phyloP scores from a whole-genome alignment of 1,140 invertebrate species.

The Cotesia glomerata region DNA sequence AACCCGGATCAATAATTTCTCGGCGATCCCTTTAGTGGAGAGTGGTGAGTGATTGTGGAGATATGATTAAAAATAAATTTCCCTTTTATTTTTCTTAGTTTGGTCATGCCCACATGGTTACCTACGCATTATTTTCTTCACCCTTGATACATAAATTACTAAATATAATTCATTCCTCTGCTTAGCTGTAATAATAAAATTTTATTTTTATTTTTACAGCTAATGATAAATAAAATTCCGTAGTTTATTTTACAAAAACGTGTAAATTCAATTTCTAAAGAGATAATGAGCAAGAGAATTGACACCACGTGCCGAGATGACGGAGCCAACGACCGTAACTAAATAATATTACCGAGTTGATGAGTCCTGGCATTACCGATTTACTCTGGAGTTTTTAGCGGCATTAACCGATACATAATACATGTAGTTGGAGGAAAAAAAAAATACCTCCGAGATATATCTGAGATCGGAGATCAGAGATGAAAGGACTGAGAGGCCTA shows the following conservation, averaged over 20 bases:
- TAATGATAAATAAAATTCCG: too few relatives aligned
- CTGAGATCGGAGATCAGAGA: background rate
- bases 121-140: background rate
- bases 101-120: too few relatives aligned
- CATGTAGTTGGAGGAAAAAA: background rate
- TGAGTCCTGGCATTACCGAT: background rate
- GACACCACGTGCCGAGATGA: constrained; percentile 13
- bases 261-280: background rate
- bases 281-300: constrained; percentile 9
- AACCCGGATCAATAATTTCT: too few relatives aligned
- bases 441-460: background rate
- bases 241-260: background rate
- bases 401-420: background rate
- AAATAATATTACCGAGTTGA: background rate
- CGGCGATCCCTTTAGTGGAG: too few relatives aligned
- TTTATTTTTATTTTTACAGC: too few relatives aligned
- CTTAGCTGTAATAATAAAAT: too few relatives aligned
- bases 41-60: too few relatives aligned
- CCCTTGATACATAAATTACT: background rate
- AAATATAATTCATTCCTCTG: background rate
- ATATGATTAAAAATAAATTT: too few relatives aligned
- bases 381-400: background rate
- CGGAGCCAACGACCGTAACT: constrained; percentile 14
- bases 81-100: too few relatives aligned
- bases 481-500: background rate